Conservation (phyloP, 2,113 vertebrate species). For the Physeter macrocephalus region DNA sequence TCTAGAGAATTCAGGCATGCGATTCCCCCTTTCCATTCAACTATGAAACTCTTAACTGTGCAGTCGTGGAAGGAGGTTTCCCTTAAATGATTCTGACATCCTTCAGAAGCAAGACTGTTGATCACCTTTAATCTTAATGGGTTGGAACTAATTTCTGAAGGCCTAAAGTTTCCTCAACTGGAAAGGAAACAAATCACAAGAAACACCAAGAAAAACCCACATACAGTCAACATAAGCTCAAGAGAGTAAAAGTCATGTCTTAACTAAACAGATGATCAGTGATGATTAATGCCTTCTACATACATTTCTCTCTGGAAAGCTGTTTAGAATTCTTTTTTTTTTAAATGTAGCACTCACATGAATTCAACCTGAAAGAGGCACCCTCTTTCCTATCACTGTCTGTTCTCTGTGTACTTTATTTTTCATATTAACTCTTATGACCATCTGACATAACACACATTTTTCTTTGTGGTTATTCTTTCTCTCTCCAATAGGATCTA, state of each 20-base stretch:
- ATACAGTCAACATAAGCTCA: constrained; percentile 59
- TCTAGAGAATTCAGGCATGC: background rate
- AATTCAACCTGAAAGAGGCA: background rate
- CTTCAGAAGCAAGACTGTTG: constrained; percentile 42
- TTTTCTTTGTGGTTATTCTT: background rate
- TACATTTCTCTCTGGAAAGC: background rate
- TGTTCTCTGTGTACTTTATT: background rate
- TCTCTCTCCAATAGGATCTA: background rate
- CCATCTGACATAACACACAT: background rate
- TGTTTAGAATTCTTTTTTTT: background rate
- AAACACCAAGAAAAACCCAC: constrained; percentile 46
- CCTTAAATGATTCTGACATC: constrained; percentile 53
- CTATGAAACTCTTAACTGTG: constrained; percentile 5
- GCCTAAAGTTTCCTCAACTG: constrained; percentile 39
- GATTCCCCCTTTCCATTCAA: background rate
- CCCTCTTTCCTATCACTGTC: background rate
- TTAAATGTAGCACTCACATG: background rate
- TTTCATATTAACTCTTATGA: background rate
- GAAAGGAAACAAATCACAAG: constrained; percentile 64
- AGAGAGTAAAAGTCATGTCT: constrained; percentile 42
- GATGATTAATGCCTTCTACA: constrained; percentile 34
- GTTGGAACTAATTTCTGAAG: constrained; percentile 62
- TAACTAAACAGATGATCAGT: constrained; percentile 41
- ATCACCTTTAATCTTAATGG: constrained; percentile 61
- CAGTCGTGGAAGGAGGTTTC: background rate